phyloP scores from a whole-genome alignment of 2,113 vertebrate species.

The Macaca mulatta region DNA sequence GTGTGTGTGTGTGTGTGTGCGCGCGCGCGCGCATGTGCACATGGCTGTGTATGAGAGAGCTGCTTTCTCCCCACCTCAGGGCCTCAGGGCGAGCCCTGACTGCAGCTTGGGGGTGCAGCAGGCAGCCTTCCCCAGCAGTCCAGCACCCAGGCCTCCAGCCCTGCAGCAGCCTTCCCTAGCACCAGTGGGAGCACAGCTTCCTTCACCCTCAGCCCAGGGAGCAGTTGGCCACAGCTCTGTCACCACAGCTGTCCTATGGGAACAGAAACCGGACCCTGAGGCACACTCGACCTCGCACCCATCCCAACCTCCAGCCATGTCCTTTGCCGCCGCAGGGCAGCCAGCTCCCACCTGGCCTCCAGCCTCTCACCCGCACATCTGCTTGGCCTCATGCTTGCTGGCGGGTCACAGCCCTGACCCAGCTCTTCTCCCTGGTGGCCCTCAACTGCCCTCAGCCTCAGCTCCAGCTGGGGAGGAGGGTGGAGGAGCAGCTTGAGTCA shows the following conservation, averaged over 20 bases:
- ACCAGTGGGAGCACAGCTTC: constrained; percentile 91
- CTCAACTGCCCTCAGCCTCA: constrained; percentile 89
- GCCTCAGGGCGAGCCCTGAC: not conserved
- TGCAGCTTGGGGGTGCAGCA: not conserved
- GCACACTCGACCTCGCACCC: not conserved
- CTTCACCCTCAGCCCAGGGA: constrained; percentile 86
- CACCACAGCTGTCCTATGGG: constrained; percentile 86
- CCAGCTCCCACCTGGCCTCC: not conserved
- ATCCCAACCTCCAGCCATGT: not conserved
- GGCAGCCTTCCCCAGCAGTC: not conserved
- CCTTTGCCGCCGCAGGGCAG: not conserved
- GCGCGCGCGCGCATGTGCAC: accelerated
- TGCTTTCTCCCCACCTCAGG: not conserved
- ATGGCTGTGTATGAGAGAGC: accelerated
- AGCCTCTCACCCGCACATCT: constrained; percentile 82
- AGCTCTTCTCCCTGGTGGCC: constrained; percentile 89
- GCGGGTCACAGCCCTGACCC: constrained; percentile 87
- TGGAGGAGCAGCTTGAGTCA: too few species aligned
- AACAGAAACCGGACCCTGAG: constrained; percentile 42
- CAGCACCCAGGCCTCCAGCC: constrained; percentile 12
- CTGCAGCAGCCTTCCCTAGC: constrained; percentile 91
- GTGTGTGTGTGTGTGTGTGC: not conserved
- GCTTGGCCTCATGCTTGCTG: constrained; percentile 86
- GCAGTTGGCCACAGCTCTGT: constrained; percentile 88
- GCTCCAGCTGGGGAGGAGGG: constrained; percentile 77